Evolutionary conservation across 2,113 vertebrate genomes (phyloP).

Genomic region (Chunga burmeisteri): DNA sequence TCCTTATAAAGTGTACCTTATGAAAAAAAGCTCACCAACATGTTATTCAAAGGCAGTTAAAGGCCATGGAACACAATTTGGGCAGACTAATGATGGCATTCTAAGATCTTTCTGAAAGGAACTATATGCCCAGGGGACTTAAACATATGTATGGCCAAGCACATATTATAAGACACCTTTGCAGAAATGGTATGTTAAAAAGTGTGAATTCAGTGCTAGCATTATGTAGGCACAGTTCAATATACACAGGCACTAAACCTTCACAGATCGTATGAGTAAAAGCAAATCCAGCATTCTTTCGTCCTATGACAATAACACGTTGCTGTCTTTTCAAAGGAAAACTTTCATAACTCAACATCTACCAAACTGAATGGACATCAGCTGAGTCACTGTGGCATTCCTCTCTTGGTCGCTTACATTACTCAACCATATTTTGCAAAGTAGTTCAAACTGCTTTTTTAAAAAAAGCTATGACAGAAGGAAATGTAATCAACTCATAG

Average conservation of each 20-base stretch:
- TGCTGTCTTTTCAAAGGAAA: not conserved
- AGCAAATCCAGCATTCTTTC: not conserved
- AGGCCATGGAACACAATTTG: not conserved
- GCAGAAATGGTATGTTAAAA: not conserved
- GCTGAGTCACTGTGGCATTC: not conserved
- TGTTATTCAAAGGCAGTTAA: not conserved
- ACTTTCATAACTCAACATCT: not conserved
- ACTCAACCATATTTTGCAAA: not conserved
- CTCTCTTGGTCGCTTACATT: not conserved
- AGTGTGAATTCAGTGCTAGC: not conserved
- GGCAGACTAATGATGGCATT: not conserved
- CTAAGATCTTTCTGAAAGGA: not conserved
- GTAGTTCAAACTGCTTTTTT: not conserved
- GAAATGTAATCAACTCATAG: conserved; percentile 22
- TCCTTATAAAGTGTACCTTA: not conserved
- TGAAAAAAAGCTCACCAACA: not conserved
- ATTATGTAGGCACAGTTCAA: not conserved
- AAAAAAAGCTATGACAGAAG: not conserved
- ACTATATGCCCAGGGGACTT: not conserved
- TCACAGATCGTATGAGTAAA: not conserved
- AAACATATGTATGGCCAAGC: not conserved
- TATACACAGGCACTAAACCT: not conserved
- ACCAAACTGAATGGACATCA: not conserved
- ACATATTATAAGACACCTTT: not conserved
- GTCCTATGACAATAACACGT: not conserved